Conservation (phyloP, 2,888 invertebrate species). For the Papilio elwesi region DNA sequence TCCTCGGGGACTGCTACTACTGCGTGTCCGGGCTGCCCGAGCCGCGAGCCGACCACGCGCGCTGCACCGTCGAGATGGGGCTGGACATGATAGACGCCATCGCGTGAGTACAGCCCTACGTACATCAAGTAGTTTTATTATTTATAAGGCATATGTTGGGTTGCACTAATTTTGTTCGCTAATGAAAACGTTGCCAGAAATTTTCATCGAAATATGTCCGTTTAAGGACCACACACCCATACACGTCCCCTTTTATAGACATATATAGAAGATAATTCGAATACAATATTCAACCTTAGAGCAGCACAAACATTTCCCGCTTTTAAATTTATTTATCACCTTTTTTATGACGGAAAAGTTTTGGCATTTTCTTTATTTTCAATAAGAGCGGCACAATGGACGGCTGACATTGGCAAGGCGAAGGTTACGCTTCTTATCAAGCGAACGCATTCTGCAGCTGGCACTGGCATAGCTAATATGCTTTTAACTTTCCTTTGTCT, state of each 20-base stretch:
- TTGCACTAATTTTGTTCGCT: no score
- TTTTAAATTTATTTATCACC: no score
- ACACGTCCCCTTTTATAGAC: no score
- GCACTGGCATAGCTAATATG: neutral
- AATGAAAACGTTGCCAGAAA: no score
- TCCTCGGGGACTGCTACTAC: conserved; percentile 96
- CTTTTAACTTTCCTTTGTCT: conserved; percentile 4
- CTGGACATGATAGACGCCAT: conserved; percentile 94
- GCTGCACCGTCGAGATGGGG: conserved; percentile 95
- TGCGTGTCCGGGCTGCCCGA: conserved; percentile 96
- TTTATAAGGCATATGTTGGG: neutral
- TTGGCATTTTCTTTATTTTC: neutral
- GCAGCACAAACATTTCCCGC: no score
- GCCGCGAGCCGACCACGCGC: conserved; percentile 95
- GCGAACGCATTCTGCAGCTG: neutral
- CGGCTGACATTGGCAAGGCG: conserved; percentile 6
- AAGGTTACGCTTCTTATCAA: conserved; percentile 16
- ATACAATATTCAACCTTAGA: no score
- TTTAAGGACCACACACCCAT: no score
- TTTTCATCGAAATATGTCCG: no score
- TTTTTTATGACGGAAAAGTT: no score
- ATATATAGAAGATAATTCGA: no score
- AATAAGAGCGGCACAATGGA: neutral
- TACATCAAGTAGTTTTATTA: neutral
- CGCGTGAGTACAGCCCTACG: conserved; percentile 84